Conservation (phyloP, 2,113 vertebrate species). For the Apistogramma diplotaenia region DNA sequence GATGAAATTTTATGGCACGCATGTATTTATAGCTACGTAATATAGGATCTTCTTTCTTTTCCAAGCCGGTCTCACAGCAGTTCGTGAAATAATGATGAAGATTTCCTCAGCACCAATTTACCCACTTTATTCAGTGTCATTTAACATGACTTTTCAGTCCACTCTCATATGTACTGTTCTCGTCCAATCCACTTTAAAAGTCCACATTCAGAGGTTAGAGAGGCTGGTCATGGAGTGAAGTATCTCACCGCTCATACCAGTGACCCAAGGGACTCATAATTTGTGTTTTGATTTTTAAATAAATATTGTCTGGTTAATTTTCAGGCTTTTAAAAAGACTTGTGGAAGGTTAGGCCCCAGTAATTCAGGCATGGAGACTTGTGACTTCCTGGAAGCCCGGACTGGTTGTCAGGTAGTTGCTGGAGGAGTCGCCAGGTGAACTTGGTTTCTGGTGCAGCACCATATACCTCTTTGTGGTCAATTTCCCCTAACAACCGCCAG, state of each 20-base stretch:
- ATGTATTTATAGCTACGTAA: not conserved
- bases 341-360: not conserved
- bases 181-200: not conserved
- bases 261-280: not conserved
- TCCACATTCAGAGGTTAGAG: not conserved
- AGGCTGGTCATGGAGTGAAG: not conserved
- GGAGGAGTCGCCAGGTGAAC: too few species aligned
- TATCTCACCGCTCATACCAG: not conserved
- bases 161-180: not conserved
- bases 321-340: not conserved
- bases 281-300: not conserved
- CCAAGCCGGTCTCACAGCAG: not conserved
- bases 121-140: not conserved
- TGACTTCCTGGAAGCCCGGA: not conserved
- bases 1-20: not conserved
- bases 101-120: not conserved
- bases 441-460: too few species aligned
- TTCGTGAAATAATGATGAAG: not conserved
- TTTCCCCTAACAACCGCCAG: too few species aligned
- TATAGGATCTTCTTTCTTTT: not conserved
- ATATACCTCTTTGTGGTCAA: too few species aligned
- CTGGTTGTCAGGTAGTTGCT: too few species aligned
- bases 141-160: not conserved
- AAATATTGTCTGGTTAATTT: not conserved
- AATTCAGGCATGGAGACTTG: not conserved